These are phyloP conservation scores for Chionis minor DNA, from an alignment of 2,113 vertebrate genomes.

Conservation along the genomic window DNA sequence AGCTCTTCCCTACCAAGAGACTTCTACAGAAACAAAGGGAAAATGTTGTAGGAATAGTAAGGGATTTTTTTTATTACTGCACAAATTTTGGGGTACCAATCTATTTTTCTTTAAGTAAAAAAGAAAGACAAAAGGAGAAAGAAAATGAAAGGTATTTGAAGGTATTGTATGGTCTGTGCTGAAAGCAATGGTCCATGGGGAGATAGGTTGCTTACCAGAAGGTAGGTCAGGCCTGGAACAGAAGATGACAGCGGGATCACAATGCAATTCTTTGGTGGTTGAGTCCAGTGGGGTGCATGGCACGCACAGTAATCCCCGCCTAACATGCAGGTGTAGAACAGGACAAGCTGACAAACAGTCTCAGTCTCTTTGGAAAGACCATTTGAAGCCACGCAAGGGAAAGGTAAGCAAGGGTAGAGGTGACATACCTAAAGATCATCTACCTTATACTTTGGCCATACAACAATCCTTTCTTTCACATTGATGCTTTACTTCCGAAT, in stretches of 20 bases:
- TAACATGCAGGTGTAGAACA: not conserved
- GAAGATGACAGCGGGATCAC: not conserved
- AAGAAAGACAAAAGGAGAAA: not conserved
- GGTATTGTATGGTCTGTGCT: not conserved
- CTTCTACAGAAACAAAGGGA: not conserved
- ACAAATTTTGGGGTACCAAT: not conserved
- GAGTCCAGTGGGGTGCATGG: accelerated
- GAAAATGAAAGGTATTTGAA: not conserved
- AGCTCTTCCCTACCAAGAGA: not conserved
- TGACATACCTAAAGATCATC: not conserved
- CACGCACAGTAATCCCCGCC: not conserved
- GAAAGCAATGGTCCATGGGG: not conserved
- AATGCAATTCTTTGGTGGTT: not conserved
- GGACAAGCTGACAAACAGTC: not conserved
- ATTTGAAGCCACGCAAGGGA: not conserved
- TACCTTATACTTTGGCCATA: not conserved
- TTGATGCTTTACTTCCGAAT: not conserved
- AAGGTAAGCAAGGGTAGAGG: not conserved
- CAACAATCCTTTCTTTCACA: not conserved
- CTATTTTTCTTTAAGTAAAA: not conserved
- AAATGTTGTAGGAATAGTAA: not conserved
- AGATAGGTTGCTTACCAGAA: not conserved
- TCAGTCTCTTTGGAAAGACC: not conserved
- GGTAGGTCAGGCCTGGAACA: not conserved
- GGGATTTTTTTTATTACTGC: not conserved